Percentiles rank a stretch among this genome's conserved stretches.
Conservation (phyloP, 2,888 invertebrate genomes). For the Cosmia pyralina region DNA sequence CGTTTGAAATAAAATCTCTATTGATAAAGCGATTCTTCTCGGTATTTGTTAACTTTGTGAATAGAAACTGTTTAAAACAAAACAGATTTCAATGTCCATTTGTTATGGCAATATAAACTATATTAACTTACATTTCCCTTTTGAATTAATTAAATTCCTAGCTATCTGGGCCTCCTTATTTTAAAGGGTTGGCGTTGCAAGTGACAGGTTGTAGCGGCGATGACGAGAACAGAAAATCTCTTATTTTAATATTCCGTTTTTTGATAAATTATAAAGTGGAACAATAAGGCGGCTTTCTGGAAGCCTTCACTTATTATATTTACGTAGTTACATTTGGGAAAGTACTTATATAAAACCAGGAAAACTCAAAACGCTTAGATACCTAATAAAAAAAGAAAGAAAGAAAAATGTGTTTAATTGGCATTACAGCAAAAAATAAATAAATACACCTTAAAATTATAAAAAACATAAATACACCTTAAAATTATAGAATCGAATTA, state of each 20-base stretch:
- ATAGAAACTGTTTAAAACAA: constrained; percentile 61
- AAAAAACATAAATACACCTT: too few relatives aligned
- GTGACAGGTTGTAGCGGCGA: constrained; percentile 53
- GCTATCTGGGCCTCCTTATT: constrained; percentile 66
- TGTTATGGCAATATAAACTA: constrained; percentile 70
- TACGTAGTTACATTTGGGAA: too few relatives aligned
- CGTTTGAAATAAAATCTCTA: constrained; percentile 59
- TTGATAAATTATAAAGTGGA: constrained; percentile 16
- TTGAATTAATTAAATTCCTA: constrained; percentile 84
- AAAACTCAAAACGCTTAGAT: too few relatives aligned
- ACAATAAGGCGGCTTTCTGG: not conserved
- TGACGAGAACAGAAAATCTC: constrained; percentile 9
- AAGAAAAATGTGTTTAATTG: too few relatives aligned
- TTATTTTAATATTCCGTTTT: constrained; percentile 9
- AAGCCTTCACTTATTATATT: too few relatives aligned
- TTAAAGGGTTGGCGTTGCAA: constrained; percentile 59
- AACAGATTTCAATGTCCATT: constrained; percentile 63
- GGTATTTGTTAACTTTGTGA: constrained; percentile 38
- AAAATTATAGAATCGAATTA: too few relatives aligned
- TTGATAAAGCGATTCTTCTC: constrained; percentile 41
- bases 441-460: too few relatives aligned
- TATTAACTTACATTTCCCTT: constrained; percentile 73
- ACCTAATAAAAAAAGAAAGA: too few relatives aligned
- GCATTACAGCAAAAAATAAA: too few relatives aligned
- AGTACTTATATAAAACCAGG: too few relatives aligned